These are phyloP conservation scores for Meloidogyne hapla DNA, from an alignment of 1,140 invertebrate genomes.

Conservation along the genomic window DNA sequence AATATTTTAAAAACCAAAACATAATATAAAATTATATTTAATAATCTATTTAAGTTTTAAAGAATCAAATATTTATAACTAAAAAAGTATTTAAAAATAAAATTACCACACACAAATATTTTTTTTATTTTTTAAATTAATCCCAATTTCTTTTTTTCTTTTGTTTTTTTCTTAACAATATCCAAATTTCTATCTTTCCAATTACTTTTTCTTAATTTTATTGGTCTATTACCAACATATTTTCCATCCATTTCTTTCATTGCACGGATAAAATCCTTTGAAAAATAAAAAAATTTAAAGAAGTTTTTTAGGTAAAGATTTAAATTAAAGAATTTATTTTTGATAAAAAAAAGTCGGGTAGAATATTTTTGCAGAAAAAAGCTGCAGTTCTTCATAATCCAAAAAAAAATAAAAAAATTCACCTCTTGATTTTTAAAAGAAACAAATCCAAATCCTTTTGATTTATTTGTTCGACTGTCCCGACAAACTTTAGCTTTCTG, in stretches of 20 bases:
- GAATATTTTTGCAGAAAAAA: too few relatives aligned
- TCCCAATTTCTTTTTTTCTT: conserved; percentile 74
- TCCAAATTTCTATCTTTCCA: conserved; percentile 93
- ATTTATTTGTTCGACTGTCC: conserved; percentile 95
- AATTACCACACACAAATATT: not conserved
- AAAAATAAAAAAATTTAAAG: not conserved
- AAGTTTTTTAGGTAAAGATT: too few relatives aligned
- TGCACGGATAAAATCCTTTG: conserved; percentile 89
- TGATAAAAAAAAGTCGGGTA: not conserved
- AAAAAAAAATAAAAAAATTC: conserved; percentile 22
- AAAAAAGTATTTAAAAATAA: not conserved
- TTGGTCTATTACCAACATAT: conserved; percentile 95
- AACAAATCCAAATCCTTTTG: conserved; percentile 97
- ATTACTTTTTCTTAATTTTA: conserved; percentile 91
- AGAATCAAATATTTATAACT: too few relatives aligned
- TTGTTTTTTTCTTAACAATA: conserved; percentile 88
- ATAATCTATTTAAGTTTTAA: too few relatives aligned
- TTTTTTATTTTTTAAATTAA: conserved; percentile 39
- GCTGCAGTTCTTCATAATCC: not conserved
- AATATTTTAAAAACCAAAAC: too few relatives aligned
- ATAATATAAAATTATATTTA: too few relatives aligned
- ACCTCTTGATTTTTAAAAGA: conserved; percentile 87
- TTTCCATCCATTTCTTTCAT: conserved; percentile 92
- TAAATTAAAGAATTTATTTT: not conserved
- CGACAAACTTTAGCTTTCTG: conserved; percentile 88